Base-by-base conservation (phyloP, 2,888 invertebrate species). In the Cynaeus angustus region DNA sequence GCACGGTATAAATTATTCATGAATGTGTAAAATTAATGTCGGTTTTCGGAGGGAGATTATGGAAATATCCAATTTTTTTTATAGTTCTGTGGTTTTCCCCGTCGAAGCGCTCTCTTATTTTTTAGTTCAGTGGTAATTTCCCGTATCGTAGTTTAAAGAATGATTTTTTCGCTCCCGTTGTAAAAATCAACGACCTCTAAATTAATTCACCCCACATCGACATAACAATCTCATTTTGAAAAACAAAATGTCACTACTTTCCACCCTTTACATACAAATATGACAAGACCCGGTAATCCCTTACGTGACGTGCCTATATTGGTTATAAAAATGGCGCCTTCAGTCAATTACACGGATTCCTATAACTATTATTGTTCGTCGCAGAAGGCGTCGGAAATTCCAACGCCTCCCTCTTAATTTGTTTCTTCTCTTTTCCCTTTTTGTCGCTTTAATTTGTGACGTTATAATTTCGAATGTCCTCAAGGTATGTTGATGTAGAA, bases 331-430 rank as follows among this genome's bases (percentile, higher is more conserved):
- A 59, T 59, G 59, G 45, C 28, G 37, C 30, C 66, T 33, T 43
- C 66, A 66, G 66, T 65, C 70, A 66, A 70, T 70, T 70, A 59
- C 58, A 61, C 66, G 70, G 45, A 33, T 33, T 33, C 33, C 33
- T 33, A n/a, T n/a, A 7, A 33, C n/a, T 33, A 33, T 6, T 33
- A 33, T 7, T 33, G 33, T 33, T 33, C 2, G 52, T 61, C 43
- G 8, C 55, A 5, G 43, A 37, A 50, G 16, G 38, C 28, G 16
- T 38, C 16, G 13, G 9, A 37, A 10, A 7, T 50, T 46, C 48
- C 48, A 14, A 46, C 13, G 46, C 13, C 46, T 16, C 21, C 41
- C 53, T 43, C 46, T 66, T 66, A 56, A 65, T 30, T 7, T 10
- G 37, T 12, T 38, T 33, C n/a, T 30, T 28, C 48, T 52, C 52